Conservation (phyloP, 2,888 invertebrate species). For the Metalampra italica region DNA sequence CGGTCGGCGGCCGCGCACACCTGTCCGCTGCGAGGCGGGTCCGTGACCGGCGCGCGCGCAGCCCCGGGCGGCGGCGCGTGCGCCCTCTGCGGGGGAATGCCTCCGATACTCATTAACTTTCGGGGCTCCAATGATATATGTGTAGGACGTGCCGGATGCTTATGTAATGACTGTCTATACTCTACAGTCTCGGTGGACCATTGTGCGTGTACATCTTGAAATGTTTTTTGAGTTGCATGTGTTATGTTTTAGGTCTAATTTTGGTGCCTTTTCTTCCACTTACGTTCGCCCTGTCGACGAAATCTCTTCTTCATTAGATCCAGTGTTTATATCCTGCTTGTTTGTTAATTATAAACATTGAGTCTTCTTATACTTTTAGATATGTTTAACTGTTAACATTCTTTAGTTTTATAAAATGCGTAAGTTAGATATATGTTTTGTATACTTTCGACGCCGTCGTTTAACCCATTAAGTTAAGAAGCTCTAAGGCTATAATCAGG, state of each 20-base stretch:
- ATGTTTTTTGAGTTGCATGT: neutral
- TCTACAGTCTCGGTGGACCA: conserved; percentile 3
- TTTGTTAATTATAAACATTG: too few relatives aligned
- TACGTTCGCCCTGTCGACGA: too few relatives aligned
- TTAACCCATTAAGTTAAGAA: too few relatives aligned
- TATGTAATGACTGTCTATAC: conserved; percentile 49
- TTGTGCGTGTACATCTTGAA: neutral
- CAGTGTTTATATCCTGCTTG: too few relatives aligned
- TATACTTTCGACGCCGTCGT: too few relatives aligned
- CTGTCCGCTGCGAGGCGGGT: conserved; percentile 25
- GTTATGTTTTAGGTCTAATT: neutral
- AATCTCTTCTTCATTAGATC: too few relatives aligned
- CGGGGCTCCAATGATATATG: conserved; percentile 65
- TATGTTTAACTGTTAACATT: too few relatives aligned
- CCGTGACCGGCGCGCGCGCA: conserved; percentile 26
- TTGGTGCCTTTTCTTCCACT: too few relatives aligned
- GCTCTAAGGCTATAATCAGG: too few relatives aligned
- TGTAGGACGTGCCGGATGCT: conserved; percentile 62
- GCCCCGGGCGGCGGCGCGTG: conserved; percentile 30
- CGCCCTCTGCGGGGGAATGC: conserved; percentile 34
- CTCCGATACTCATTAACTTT: conserved; percentile 71
- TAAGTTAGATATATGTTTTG: too few relatives aligned
- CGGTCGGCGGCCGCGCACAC: conserved; percentile 35
- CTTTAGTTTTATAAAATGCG: too few relatives aligned
- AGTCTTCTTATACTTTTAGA: too few relatives aligned